phyloP scores from a whole-genome alignment of 2,888 invertebrate species.

The Polydrusus cervinus region DNA sequence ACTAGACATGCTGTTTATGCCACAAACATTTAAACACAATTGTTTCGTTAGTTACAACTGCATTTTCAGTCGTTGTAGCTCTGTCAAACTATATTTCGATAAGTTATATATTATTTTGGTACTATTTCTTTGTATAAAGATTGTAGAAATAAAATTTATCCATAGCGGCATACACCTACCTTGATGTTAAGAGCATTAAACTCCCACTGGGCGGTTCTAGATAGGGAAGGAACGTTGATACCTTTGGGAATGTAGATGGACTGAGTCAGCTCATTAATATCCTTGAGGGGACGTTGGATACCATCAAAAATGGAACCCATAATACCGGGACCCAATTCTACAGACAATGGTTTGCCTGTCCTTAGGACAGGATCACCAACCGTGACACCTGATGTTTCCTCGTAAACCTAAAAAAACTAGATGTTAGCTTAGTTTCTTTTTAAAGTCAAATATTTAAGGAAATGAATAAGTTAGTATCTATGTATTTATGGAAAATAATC shows the following conservation, averaged over 20 bases:
- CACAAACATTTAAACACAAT: too few relatives aligned
- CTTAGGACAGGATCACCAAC: constrained; percentile 99
- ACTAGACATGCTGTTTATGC: too few relatives aligned
- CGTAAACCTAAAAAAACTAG: constrained; percentile 81
- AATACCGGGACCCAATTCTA: constrained; percentile 99
- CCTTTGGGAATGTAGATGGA: constrained; percentile 99
- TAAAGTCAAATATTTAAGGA: too few relatives aligned
- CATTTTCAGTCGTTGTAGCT: too few relatives aligned
- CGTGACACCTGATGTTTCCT: constrained; percentile 98
- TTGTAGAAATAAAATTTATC: too few relatives aligned
- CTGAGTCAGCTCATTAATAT: constrained; percentile 93
- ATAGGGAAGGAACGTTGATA: constrained; percentile 94
- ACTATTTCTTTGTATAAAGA: too few relatives aligned
- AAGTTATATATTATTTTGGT: too few relatives aligned
- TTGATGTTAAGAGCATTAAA: constrained; percentile 90
- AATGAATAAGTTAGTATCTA: too few relatives aligned
- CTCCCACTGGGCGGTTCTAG: constrained; percentile 90
- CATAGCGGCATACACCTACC: constrained; percentile 68
- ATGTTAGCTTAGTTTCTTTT: too few relatives aligned
- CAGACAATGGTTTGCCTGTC: constrained; percentile 99
- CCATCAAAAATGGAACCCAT: constrained; percentile 99
- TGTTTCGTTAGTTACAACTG: too few relatives aligned
- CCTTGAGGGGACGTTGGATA: constrained; percentile 98
- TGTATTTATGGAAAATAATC: too few relatives aligned
- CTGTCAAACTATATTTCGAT: too few relatives aligned